A percentile compares a stretch with the other conserved stretches of the same genome.
Conservation (phyloP, 2,888 invertebrate genomes). For the Calameuta filiformis region DNA sequence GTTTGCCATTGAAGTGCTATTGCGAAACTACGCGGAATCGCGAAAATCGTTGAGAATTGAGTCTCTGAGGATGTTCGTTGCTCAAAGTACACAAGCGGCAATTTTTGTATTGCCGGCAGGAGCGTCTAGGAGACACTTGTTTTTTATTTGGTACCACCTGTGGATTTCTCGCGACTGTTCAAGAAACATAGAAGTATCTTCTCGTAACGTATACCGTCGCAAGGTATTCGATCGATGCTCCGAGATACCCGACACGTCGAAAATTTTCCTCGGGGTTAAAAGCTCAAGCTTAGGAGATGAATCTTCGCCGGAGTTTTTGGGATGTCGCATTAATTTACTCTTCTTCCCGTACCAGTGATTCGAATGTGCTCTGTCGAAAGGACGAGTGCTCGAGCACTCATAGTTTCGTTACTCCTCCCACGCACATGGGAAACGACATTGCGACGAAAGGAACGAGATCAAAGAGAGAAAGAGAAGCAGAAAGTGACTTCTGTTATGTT, state of each 20-base stretch:
- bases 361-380: background rate
- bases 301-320: background rate
- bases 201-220: background rate
- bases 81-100: background rate
- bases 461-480: background rate
- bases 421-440: background rate
- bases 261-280: background rate
- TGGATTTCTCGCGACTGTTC: background rate
- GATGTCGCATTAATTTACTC: background rate
- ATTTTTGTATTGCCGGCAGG: background rate
- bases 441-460: background rate
- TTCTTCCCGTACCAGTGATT: background rate
- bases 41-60: background rate
- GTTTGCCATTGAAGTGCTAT: background rate
- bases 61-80: background rate
- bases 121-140: background rate
- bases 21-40: background rate
- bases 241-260: background rate
- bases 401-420: conserved; percentile 28
- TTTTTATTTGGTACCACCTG: background rate
- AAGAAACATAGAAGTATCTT: background rate
- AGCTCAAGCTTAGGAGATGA: background rate
- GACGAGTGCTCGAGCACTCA: conserved; percentile 11
- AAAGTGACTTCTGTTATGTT: background rate
- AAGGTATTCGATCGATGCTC: background rate